Conservation (phyloP, 1,140 invertebrate species). For the Papilio polyxenes region DNA sequence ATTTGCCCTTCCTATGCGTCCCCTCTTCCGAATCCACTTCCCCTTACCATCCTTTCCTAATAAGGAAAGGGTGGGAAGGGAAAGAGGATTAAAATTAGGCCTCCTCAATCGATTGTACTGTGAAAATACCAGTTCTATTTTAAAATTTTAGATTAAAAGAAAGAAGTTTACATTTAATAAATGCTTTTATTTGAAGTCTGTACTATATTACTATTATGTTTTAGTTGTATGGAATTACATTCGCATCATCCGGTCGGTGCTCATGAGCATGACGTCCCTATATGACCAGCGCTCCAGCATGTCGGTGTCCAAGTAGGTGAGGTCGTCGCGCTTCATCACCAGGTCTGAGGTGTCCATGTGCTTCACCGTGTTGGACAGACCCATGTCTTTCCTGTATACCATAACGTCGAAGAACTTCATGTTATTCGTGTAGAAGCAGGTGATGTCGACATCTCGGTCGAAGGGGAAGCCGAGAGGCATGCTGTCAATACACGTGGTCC, state of each 20-base stretch:
- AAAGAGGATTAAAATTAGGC: too few relatives aligned
- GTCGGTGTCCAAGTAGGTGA: constrained; percentile 66
- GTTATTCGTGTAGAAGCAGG: constrained; percentile 83
- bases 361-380: constrained; percentile 60
- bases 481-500: constrained; percentile 80
- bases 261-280: constrained; percentile 71
- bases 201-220: constrained; percentile 15
- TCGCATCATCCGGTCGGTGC: constrained; percentile 61
- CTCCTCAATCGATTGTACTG: too few relatives aligned
- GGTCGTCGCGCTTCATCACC: constrained; percentile 70
- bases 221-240: constrained; percentile 49
- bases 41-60: too few relatives aligned
- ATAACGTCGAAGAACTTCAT: constrained; percentile 84
- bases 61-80: too few relatives aligned
- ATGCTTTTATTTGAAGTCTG: constrained; percentile 42
- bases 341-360: constrained; percentile 65
- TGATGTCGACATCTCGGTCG: constrained; percentile 83
- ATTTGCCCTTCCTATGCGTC: too few relatives aligned
- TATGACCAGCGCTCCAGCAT: constrained; percentile 64
- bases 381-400: constrained; percentile 82
- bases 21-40: too few relatives aligned
- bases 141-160: background rate
- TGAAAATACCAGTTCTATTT: too few relatives aligned
- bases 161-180: constrained; percentile 37
- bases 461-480: constrained; percentile 86